Percentiles rank a stretch among this genome's conserved stretches.
These are phyloP conservation scores for Clarias platycephalus DNA, from an alignment of 2,797 vertebrate genomes.

Conservation along the genomic window DNA sequence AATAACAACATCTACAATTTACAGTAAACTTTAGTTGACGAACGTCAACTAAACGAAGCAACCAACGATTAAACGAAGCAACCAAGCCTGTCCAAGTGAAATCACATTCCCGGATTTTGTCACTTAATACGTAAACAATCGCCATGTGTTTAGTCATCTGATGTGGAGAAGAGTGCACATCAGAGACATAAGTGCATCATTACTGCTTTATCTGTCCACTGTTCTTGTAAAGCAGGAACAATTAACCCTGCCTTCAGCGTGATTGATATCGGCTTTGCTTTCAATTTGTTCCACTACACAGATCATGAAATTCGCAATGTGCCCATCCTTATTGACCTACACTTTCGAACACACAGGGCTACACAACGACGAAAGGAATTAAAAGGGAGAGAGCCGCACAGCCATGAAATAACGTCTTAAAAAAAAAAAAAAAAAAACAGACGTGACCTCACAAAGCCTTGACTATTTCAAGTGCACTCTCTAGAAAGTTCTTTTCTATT, in stretches of 20 bases:
- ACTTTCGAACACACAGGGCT: conserved; percentile 67
- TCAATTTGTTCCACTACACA: conserved; percentile 99
- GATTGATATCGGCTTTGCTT: conserved; percentile 98
- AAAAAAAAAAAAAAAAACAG: conserved; percentile 21
- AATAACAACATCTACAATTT: neutral
- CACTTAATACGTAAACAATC: conserved; percentile 70
- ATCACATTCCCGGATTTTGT: conserved; percentile 48
- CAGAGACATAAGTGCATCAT: conserved; percentile 88
- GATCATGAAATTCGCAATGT: conserved; percentile 92
- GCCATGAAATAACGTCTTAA: conserved; percentile 75
- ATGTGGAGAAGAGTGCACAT: conserved; percentile 79
- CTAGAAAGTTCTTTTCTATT: conserved; percentile 62
- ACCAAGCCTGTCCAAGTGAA: neutral
- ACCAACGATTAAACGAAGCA: neutral
- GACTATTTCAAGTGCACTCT: conserved; percentile 71
- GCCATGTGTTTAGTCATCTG: conserved; percentile 73
- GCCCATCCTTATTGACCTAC: conserved; percentile 89
- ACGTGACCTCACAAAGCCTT: conserved; percentile 75
- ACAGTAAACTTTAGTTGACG: neutral
- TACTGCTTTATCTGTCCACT: conserved; percentile 90
- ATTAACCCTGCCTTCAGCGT: conserved; percentile 96
- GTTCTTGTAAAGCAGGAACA: conserved; percentile 86
- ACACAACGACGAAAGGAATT: conserved; percentile 86
- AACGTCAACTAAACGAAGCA: neutral
- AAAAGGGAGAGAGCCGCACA: conserved; percentile 73